Base-by-base conservation (phyloP, 1,140 invertebrate species). In the Chironomus striatipennis region DNA sequence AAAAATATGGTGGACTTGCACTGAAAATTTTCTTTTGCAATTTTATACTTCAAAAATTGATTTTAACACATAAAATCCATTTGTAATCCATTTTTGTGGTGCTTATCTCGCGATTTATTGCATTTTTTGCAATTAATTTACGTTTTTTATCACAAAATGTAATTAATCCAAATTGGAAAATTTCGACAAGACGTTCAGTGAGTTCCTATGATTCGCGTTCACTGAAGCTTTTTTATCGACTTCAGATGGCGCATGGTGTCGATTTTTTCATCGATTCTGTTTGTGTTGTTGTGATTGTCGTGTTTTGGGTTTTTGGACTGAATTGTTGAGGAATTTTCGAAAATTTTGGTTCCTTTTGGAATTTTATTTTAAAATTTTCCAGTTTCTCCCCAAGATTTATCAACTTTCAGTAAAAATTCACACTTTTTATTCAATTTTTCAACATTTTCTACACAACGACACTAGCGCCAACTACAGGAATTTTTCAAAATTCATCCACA, bases 111-210 rank as follows among this genome's bases (percentile, higher is more conserved):
- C 65, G 65, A 70, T 18, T 70, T 70, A 70, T 20, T 70, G 65
- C 65, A 70, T 70, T 70, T 70, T 70, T 70, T 17, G 18, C 18
- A 70, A 20, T 70, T 70, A 21, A 70, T 70, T 70, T 20, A 18
- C 65, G 65, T 70, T 70, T 70, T 70, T 70, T 70, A 70, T 70
- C 18, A 70, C 65, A 70, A 70, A 70, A 70, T 70, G 9, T 70
- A 9, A 21, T 70, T 70, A 20, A 70, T 70, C 65, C 65, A 21
- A 70, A 21, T 70, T 70, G 65, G 65, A 70, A 70, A 70, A 70
- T 20, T 70, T 70, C 65, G 20, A 20, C 20, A 70, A 70, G 20
- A 57, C 47, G 17, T 70, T 70, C 65, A 70, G 65, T 70, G 65
- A 70, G 17, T 70, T 70, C n/a, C 47, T 10, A 70, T 70, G 65